Base-by-base conservation (phyloP, 1,140 invertebrate species). In the Episyrphus balteatus region DNA sequence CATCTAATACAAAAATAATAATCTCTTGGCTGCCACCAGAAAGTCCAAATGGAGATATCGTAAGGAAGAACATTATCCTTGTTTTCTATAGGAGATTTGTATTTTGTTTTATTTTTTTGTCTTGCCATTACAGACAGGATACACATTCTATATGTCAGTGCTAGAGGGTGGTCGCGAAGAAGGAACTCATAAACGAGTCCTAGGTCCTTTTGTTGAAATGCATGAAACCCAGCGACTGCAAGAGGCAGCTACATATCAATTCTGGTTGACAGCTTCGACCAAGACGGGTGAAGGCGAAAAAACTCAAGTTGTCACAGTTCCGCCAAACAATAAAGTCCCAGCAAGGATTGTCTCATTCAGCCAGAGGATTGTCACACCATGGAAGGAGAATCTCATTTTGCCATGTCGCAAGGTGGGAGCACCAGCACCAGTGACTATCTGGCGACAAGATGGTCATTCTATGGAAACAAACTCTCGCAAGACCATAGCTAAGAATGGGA, bases 1-100 rank as follows among this genome's bases (percentile, higher is more conserved):
- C 83, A 49, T 87, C 85, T 26, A 73, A 81, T 30, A 86, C 83
- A 51, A 88, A 87, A 61, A 85, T 95, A 47, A 73, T 93, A 21
- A 82, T 95, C 10, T 88, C 88, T 8, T 96, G 92, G 88, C 73
- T 84, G 54, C 83, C 83, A 17, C 87, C 88, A 3, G 64, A 75
- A 11, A 75, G 78, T 50, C 77, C 77, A 36, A 89, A 89, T 64
- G 88, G 88, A 12, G 74, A 83, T 49, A 73, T 90, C 7, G 82
- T 80, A 33, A 63, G 62, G 14, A 36, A 36, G 17, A 5, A 12
- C 14, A 7, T 12, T 39, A 11, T 14, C 19, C n/a, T n/a, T n/a
- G n/a, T n/a, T n/a, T n/a, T 9, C n/a, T 36, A 5, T 8, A 44
- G 33, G 48, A 44, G 48, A 37, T 32, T 40, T 34, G 10, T 12